A percentile compares a stretch with the other conserved stretches of the same genome.
phyloP scores from a whole-genome alignment of 2,888 invertebrate genomes.

The Morpho deidamia region DNA sequence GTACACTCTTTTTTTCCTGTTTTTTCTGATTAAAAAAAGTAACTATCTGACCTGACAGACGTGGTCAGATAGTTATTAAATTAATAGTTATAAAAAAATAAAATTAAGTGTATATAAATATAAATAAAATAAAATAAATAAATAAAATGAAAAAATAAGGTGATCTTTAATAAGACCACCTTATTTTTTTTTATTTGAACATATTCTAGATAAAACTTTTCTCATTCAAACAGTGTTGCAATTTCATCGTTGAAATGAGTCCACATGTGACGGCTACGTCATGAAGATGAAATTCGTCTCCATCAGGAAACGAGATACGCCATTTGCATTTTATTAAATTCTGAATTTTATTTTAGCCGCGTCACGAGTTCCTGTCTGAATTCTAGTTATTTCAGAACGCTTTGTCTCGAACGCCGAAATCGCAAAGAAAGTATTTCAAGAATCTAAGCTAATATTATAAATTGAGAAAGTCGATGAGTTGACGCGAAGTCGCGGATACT shows the following conservation, averaged over 20 bases:
- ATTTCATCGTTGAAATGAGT: constrained; percentile 2
- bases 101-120: no score
- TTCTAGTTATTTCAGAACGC: constrained; percentile 24
- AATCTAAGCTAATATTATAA: neutral
- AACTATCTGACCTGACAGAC: no score
- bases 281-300: constrained; percentile 29
- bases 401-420: neutral
- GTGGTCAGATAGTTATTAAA: no score
- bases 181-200: no score
- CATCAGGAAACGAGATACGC: constrained; percentile 41
- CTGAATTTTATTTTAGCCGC: constrained; percentile 61
- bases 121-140: no score
- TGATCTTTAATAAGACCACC: no score
- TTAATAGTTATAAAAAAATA: no score
- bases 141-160: no score
- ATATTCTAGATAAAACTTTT: neutral
- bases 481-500: no score
- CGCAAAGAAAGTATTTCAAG: neutral
- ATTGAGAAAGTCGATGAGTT: neutral
- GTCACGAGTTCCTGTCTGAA: constrained; percentile 25
- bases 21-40: no score
- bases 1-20: no score
- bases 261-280: constrained; percentile 9
- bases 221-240: neutral
- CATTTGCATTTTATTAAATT: constrained; percentile 76